Base-by-base conservation (phyloP, 2,888 invertebrate species). In the Acrocyrtus sp. region DNA sequence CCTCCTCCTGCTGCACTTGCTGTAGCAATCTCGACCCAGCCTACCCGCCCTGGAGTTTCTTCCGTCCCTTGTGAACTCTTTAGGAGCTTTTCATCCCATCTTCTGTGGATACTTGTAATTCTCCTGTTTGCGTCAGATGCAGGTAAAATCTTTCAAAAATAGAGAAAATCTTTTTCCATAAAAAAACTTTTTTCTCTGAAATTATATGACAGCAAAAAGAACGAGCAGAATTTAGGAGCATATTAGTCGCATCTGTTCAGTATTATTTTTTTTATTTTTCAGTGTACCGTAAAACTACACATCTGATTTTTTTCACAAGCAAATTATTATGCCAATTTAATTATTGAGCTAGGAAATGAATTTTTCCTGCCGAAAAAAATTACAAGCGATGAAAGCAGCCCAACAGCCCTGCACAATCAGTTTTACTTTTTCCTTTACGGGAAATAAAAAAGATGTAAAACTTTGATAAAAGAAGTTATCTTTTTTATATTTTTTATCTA, bases 31-130 rank as follows among this genome's bases (percentile, higher is more conserved):
- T n/a, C n/a, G n/a, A n/a, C n/a, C n/a, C n/a, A n/a, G n/a, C n/a
- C n/a, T n/a, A n/a, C n/a, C n/a, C n/a, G n/a, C n/a, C n/a, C n/a
- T n/a, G n/a, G n/a, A n/a, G n/a, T n/a, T n/a, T n/a, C n/a, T n/a
- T n/a, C n/a, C n/a, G n/a, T n/a, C n/a, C n/a, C 34, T 34, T 12
- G 61, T 26, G 69, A 54, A 50, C 57, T 62, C 26, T 62, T 63
- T 57, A 48, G 53, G 19, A 57, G 34, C 26, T 57, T 63, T 51
- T 62, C 70, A 21, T 57, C 62, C 24, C 56, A 70, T 19, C 62
- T 70, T 26, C 19, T 70, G 1, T 70, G 70, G 70, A 62, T 63
- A 22, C 51, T 70, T 29, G 47, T 62, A 27, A 57, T 70, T n/a
- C 63, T 70, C 8, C 41, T 70, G 12, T 57, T 62, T 19, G 57